Evolutionary conservation across 2,797 vertebrate species (phyloP).

Genomic region (Oreortyx pictus): DNA sequence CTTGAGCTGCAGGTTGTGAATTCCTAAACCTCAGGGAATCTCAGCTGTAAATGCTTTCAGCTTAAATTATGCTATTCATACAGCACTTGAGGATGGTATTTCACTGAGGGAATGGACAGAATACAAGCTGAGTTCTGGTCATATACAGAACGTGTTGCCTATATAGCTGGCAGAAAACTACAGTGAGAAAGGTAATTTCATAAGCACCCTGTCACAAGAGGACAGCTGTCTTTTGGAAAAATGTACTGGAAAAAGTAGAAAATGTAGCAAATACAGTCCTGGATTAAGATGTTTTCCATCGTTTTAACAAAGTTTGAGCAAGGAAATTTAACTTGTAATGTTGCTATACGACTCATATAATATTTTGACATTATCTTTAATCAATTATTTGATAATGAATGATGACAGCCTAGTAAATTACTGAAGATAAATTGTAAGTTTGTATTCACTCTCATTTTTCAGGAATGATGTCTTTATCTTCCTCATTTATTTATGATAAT

Average conservation of each 20-base stretch:
- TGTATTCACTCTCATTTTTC: constrained; percentile 17
- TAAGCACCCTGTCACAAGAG: not conserved
- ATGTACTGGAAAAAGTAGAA: not conserved
- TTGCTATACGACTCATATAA: not conserved
- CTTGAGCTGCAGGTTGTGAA: not conserved
- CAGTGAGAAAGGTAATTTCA: not conserved
- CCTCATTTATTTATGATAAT: constrained; percentile 36
- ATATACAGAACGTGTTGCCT: not conserved
- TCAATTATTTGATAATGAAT: constrained; percentile 1
- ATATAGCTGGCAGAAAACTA: not conserved
- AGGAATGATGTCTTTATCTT: constrained; percentile 23
- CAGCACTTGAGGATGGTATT: not conserved
- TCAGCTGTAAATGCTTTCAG: not conserved
- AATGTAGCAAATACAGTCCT: not conserved
- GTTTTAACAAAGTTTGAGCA: not conserved
- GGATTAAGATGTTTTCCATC: not conserved
- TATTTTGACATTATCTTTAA: not conserved
- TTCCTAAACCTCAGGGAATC: not conserved
- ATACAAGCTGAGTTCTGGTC: not conserved
- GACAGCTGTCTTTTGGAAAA: not conserved
- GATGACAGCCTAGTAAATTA: constrained; percentile 20
- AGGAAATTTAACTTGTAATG: not conserved
- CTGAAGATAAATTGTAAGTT: not conserved
- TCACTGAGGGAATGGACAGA: not conserved
- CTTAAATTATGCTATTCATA: not conserved